Base-by-base conservation (phyloP, 2,888 invertebrate genomes). In the Mayetiola destructor region DNA sequence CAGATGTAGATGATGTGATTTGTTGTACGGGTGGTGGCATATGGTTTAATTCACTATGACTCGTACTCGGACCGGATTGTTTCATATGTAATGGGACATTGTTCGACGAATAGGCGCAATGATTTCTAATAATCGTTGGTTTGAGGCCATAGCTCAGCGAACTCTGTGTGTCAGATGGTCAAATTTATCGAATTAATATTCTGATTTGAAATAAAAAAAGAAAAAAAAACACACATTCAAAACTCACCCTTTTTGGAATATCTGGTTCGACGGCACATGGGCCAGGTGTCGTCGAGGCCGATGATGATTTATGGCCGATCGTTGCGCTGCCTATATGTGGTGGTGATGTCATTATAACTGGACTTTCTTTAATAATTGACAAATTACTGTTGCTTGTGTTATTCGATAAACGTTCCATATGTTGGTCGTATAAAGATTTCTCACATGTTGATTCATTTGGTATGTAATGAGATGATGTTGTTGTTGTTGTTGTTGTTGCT, bases 261-360 rank as follows among this genome's bases (percentile, higher is more conserved):
- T 48, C 48, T 9, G 27, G 48, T 27, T 48, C 48, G 27, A n/a
- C 2, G 14, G 6, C n/a, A 27, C 48, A 48, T 27, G 27, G n/a
- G 2, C 27, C 48, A 10, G 53, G 2, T 37, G 55, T 21, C 10
- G 32, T 55, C 32, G 58, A 57, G 52, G 59, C 36, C 39, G 59
- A 27, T 56, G 8, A 36, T 62, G 62, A 55, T 64, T 64, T 16
- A 20, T 57, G 59, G 55, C 18, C 39, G 14, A 32, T 48, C 30
- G 52, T 58, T 57, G 60, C 65, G 62, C 65, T 32, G 64, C 36
- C 62, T 64, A 57, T 62, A 29, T 55, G 60, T 53, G 68, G 69
- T 2, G 71, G 68, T 2, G 69, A 67, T 60, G 70, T 69, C 2
- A 72, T 67, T 61, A 71, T 70, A 32, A 72, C 72, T 4, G 72